Evolutionary conservation across 2,888 invertebrate species (phyloP), one percentile per base, ranked within the genome.

Genomic region (Xestoiulus laeticollis): DNA sequence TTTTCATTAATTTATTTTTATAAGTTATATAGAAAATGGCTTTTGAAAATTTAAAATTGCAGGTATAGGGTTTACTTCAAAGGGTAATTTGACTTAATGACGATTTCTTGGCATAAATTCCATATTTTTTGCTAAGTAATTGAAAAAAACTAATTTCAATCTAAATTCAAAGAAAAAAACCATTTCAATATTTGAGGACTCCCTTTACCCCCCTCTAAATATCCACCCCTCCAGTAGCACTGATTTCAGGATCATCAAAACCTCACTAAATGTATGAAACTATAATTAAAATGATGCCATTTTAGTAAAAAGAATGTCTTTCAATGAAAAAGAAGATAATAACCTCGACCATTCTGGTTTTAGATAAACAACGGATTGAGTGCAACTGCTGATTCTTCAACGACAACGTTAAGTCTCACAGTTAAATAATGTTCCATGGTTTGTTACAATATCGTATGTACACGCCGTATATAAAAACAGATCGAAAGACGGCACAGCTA

Each of bases 391-490:
- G 10, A 78, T 14, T 30, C 78, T 30, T 78, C 30, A 68, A 26
- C 68, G 68, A 68, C 68, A 26, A 26, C n/a, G n/a, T 59, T 22
- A 68, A 6, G 12, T 26, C 78, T 78, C 78, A 16, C 30, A 2
- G 30, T 78, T 26, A 78, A 32, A 78, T 78, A 78, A 12, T 68
- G 22, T n/a, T 68, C 68, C 68, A 68, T 12, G 26, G 30, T 30
- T 78, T 30, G 78, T 78, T 78, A 78, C 78, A 32, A 78, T 78
- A 78, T 30, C 30, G 26, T 78, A 78, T 78, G 78, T 78, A 78
- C 78, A 78, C 30, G 78, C 78, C 78, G 78, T 78, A 78, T 78
- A 78, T 78, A 78, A 78, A 78, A 78, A 78, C 78, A 78, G 30
- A 78, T 30, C 30, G 14, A 78, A 78, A 68, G 22, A 30, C 78